Conservation (phyloP, 2,888 invertebrate genomes). For the Lasioglossum leucozonium region DNA sequence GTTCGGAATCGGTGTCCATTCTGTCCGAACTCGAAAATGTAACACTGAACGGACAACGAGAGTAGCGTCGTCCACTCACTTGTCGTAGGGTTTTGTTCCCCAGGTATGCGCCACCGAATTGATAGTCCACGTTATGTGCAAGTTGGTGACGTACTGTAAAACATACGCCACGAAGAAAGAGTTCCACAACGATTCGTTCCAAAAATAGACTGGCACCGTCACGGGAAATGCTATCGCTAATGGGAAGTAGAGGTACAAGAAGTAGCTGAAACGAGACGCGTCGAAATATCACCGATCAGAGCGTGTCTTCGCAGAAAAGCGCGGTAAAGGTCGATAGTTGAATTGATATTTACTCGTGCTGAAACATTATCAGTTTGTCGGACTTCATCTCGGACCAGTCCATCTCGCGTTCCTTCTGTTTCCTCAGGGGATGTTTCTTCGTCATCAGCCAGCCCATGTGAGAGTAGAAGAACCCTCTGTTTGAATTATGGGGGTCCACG, state of each 20-base stretch:
- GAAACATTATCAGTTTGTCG: slow-evolving; percentile 90
- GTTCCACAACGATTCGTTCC: slow-evolving; percentile 88
- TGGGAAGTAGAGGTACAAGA: slow-evolving; percentile 87
- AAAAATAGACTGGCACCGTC: slow-evolving; percentile 88
- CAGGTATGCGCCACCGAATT: slow-evolving; percentile 90
- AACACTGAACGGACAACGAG: too few species aligned
- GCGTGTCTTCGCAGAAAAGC: neutral
- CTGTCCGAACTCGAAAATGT: neutral
- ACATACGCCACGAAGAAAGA: slow-evolving; percentile 88
- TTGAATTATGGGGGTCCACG: slow-evolving; percentile 92
- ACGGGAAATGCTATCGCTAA: slow-evolving; percentile 88
- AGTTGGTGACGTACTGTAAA: slow-evolving; percentile 87
- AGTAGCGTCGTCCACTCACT: slow-evolving; percentile 55
- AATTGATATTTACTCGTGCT: slow-evolving; percentile 87
- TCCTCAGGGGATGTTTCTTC: slow-evolving; percentile 90
- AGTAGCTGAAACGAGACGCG: slow-evolving; percentile 86
- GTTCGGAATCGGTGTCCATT: too few species aligned
- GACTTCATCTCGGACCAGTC: slow-evolving; percentile 91
- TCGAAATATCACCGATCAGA: neutral
- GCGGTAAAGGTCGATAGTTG: too few species aligned
- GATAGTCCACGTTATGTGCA: slow-evolving; percentile 93
- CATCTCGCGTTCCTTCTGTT: slow-evolving; percentile 88
- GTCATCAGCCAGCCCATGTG: slow-evolving; percentile 95
- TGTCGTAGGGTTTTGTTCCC: slow-evolving; percentile 68
- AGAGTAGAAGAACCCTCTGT: slow-evolving; percentile 93